Percentiles rank a stretch among this genome's conserved stretches.
Evolutionary conservation across 2,113 vertebrate genomes (phyloP).

Genomic region (Plectropomus leopardus): DNA sequence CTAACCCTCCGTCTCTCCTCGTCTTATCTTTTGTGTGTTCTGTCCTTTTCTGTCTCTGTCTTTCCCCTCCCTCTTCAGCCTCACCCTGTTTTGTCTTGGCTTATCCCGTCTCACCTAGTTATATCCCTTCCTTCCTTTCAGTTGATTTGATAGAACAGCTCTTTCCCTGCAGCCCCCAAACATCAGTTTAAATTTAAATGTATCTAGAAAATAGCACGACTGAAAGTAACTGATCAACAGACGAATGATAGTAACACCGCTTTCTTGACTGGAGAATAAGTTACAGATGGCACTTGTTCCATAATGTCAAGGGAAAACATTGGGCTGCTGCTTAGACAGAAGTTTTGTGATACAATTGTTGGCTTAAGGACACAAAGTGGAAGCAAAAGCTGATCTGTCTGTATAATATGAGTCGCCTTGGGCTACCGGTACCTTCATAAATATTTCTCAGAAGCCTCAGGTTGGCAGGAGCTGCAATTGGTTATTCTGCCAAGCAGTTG

Average conservation of each 20-base stretch:
- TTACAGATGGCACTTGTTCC: slow-evolving; percentile 25
- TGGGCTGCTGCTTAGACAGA: slow-evolving; percentile 21
- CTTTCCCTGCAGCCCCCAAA: slow-evolving; percentile 59
- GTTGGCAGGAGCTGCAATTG: slow-evolving; percentile 34
- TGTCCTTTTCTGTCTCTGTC: slow-evolving; percentile 44
- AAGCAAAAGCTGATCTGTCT: slow-evolving; percentile 39
- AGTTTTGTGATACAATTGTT: slow-evolving; percentile 25
- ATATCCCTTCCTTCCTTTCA: slow-evolving; percentile 41
- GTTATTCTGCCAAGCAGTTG: slow-evolving; percentile 58
- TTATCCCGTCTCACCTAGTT: slow-evolving; percentile 73
- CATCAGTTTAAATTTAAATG: slow-evolving; percentile 72
- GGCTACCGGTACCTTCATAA: slow-evolving; percentile 65
- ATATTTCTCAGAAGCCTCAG: slow-evolving; percentile 63
- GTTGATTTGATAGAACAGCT: slow-evolving; percentile 76
- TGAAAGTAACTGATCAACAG: slow-evolving; percentile 61
- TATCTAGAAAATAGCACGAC: slow-evolving; percentile 54
- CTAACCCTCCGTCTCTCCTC: slow-evolving; percentile 15
- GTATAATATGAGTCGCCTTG: slow-evolving; percentile 49
- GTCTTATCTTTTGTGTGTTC: slow-evolving; percentile 8
- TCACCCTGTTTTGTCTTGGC: slow-evolving; percentile 53
- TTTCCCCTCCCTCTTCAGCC: slow-evolving; percentile 21
- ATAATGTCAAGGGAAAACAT: neutral
- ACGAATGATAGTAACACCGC: slow-evolving; percentile 23
- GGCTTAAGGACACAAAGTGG: slow-evolving; percentile 35
- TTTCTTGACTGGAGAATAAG: slow-evolving; percentile 30